phyloP scores from a whole-genome alignment of 2,113 vertebrate genomes.

The Micromys minutus region DNA sequence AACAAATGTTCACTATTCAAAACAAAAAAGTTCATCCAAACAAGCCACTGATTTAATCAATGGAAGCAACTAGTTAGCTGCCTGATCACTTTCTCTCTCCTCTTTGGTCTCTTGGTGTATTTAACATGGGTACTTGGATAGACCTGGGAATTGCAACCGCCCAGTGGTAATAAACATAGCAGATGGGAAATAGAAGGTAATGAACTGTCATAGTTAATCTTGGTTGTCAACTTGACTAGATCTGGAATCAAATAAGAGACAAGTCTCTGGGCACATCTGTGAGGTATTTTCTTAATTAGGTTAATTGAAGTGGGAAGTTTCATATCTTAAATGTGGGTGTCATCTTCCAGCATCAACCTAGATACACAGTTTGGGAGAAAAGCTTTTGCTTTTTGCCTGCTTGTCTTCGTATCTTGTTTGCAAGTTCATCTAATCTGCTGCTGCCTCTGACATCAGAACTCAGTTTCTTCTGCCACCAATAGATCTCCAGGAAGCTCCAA shows the following conservation, averaged over 20 bases:
- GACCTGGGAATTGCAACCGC: not conserved
- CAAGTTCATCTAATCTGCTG: not conserved
- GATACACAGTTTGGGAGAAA: not conserved
- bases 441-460: not conserved
- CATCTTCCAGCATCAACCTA: not conserved
- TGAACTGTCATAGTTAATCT: not conserved
- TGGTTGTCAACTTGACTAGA: slow-evolving; percentile 5
- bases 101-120: slow-evolving; percentile 26
- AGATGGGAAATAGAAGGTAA: slow-evolving; percentile 48
- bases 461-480: not conserved
- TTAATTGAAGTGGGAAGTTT: not conserved
- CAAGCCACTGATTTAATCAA: slow-evolving; percentile 16
- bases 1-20: slow-evolving; percentile 33
- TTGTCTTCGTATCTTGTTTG: not conserved
- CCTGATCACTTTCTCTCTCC: not conserved
- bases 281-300: not conserved
- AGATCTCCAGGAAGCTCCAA: not conserved
- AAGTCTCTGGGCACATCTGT: not conserved
- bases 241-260: not conserved
- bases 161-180: slow-evolving; percentile 41
- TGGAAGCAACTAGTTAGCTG: slow-evolving; percentile 14
- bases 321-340: not conserved
- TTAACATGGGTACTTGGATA: not conserved
- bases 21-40: not conserved
- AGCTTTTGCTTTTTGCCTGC: not conserved